Evolutionary conservation across 2,797 vertebrate species (phyloP), one percentile per base, ranked within the genome.

Genomic region (Microctenopoma lineatum): DNA sequence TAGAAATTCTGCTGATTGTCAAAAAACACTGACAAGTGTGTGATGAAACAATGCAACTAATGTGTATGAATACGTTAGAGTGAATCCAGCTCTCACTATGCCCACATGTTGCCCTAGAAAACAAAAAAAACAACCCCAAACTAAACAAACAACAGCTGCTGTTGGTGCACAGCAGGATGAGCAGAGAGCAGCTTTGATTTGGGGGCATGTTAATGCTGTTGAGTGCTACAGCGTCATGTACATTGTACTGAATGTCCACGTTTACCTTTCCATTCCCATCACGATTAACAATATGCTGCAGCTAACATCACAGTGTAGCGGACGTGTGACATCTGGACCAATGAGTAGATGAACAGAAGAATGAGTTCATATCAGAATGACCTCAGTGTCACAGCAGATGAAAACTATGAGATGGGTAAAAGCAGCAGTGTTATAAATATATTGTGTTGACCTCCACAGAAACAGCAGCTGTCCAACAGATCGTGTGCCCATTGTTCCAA

Each of bases 401-500:
- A 58, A 63, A 62, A 52, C 29, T 14, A 39, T 1, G 18, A 38
- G 66, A 6, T 0, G 52, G 77, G 67, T 56, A 77, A 56, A 81
- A 71, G 54, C 46, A 27, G 39, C 18, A 4, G 29, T 48, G 68
- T 70, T 62, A 79, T 58, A 57, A 77, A 87, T 78, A 57, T 63
- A 59, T 42, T 48, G 55, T 56, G 4, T 61, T 38, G 60, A 69
- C 71, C 75, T 81, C 54, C 66, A 83, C 74, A 85, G 80, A 86
- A 87, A 75, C 72, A 73, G 55, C 46, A 54, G 52, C 61, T 76
- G 54, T 61, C 73, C 76, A 75, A 67, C 79, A 74, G 79, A 83
- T 81, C 77, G 60, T 68, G 44, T 77, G 67, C 74, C 72, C 79
- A 42, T 72, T 52, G 52, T 66, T 88, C 88, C 87, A 92, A 81